Base-by-base conservation (phyloP, 2,888 invertebrate species). In the Eubasilissa splendida region DNA sequence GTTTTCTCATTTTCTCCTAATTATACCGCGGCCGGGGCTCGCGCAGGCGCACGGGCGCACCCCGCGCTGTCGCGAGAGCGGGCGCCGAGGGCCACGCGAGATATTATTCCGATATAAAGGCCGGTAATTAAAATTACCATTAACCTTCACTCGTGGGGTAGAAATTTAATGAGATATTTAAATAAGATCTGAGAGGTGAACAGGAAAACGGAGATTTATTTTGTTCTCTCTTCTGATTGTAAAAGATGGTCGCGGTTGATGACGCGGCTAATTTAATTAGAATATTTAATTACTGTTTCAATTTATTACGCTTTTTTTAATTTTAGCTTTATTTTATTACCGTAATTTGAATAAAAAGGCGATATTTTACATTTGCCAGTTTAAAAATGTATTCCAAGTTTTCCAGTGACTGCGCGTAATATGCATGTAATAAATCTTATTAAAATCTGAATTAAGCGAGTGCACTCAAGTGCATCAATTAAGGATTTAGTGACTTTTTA, bases 101-200 rank as follows among this genome's bases (percentile, higher is more conserved):
- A 73, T 56, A 73, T 73, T 56, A 58, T 71, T 63, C 71, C 65
- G 80, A 80, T 80, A 80, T 77, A 50, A 73, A 80, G 66, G 12
- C 73, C 31, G 80, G 80, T 80, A 80, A 80, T 80, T 80, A 80
- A 80, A 77, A 74, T 73, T 56, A 58, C 80, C 73, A 65, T 65
- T 66, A 66, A 76, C 54, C 14, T n/a, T 42, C 68, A 5, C 2
- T 8, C 31, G 12, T 9, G n/a, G 77, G 58, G 58, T 42, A 53
- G 76, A 76, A 68, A 73, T 76, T 80, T 73, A 80, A 80, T 80
- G 76, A 76, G 80, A 80, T 70, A 76, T 80, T 80, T 76, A 80
- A 76, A 80, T 80, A 22, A 80, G 76, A 80, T 70, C 76, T 52
- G 22, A 22, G 65, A 7, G 68, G 14, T 42, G 52, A 14, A 53